A percentile compares a stretch with the other conserved stretches of the same genome.
Conservation (phyloP, 2,888 invertebrate species). For the Pherbina coryleti region DNA sequence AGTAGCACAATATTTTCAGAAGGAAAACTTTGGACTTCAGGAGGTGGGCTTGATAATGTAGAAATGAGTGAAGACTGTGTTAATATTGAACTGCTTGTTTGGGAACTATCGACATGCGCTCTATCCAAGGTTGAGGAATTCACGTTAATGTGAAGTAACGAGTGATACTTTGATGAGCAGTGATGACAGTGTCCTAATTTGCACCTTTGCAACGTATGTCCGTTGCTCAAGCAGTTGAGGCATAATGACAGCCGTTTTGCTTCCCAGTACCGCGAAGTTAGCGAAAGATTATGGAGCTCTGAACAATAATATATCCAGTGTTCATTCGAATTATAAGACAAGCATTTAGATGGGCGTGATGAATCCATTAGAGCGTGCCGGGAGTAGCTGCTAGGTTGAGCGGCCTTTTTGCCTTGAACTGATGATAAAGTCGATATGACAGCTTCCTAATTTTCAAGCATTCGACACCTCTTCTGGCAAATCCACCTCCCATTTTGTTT, state of each 20-base stretch:
- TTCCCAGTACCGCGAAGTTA: not conserved
- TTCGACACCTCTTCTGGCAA: slow-evolving; percentile 4
- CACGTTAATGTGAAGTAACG: not conserved
- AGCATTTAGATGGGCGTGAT: no score
- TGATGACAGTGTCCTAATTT: not conserved
- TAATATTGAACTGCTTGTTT: no score
- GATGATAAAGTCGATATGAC: not conserved
- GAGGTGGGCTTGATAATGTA: no score
- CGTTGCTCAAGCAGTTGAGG: slow-evolving; percentile 13
- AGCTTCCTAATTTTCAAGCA: no score
- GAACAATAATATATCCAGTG: not conserved
- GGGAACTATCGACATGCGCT: not conserved
- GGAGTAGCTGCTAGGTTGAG: not conserved
- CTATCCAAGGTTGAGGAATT: not conserved
- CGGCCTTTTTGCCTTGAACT: slow-evolving; percentile 7
- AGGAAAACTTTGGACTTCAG: no score
- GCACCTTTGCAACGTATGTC: not conserved
- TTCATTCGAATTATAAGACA: no score
- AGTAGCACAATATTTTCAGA: slow-evolving; percentile 34
- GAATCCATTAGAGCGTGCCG: no score
- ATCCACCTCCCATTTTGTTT: slow-evolving; percentile 41
- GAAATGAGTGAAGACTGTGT: no score
- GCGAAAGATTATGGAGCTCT: not conserved
- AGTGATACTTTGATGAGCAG: slow-evolving; percentile 7
- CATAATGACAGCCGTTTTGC: not conserved